Conservation (phyloP, 2,113 vertebrate species). For the Butorides virescens region DNA sequence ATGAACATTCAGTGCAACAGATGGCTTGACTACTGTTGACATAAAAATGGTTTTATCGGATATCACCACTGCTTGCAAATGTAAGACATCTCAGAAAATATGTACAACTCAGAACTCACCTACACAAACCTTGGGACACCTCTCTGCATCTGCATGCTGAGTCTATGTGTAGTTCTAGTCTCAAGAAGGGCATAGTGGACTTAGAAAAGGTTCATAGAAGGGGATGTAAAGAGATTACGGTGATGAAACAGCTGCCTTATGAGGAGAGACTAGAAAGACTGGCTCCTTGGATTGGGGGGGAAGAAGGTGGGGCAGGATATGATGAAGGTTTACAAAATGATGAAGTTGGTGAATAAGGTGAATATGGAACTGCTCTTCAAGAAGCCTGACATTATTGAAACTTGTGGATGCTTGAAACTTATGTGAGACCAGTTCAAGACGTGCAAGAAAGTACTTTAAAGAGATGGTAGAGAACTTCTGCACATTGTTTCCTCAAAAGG, state of each 20-base stretch:
- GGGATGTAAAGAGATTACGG: not conserved
- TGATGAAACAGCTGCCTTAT: not conserved
- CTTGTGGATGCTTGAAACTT: not conserved
- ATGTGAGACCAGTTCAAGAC: rapidly evolving
- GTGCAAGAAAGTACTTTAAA: not conserved
- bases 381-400: not conserved
- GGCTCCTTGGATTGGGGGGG: not conserved
- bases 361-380: not conserved
- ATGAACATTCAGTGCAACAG: not conserved
- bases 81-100: not conserved
- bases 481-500: not conserved
- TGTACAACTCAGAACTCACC: not conserved
- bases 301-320: not conserved
- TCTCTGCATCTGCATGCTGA: not conserved
- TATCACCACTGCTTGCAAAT: not conserved
- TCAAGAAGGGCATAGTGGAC: not conserved
- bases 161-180: not conserved
- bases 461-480: not conserved
- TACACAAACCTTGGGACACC: not conserved
- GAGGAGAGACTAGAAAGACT: not conserved
- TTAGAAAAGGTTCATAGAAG: not conserved
- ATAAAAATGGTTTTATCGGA: not conserved
- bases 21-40: not conserved
- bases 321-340: not conserved
- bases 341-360: not conserved